Evolutionary conservation across 2,797 vertebrate genomes (phyloP).

Genomic region (Sternarchorhynchus goeldii): DNA sequence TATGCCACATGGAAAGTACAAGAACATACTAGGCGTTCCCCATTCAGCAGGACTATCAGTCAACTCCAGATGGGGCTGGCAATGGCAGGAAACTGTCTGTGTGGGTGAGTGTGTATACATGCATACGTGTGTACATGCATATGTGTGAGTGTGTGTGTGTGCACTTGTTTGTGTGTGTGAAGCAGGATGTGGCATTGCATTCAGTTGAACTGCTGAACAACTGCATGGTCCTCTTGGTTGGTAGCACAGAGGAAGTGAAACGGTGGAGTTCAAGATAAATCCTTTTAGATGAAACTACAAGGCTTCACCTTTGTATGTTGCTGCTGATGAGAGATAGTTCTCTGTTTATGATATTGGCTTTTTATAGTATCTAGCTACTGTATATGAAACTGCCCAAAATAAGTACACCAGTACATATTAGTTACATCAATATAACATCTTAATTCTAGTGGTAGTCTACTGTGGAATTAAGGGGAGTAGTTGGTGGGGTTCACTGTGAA

Average conservation of each 20-base stretch:
- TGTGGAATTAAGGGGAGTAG: no score
- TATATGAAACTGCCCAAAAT: no score
- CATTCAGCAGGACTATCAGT: conserved; percentile 30
- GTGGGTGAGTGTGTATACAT: conserved; percentile 30
- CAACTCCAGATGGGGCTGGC: conserved; percentile 44
- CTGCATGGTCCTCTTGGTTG: neutral
- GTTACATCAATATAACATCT: no score
- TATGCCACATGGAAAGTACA: neutral
- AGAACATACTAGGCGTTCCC: conserved; percentile 30
- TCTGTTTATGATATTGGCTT: no score
- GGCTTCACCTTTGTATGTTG: no score
- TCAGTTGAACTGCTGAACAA: conserved; percentile 28
- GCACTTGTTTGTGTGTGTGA: conserved; percentile 15
- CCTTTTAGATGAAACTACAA: no score
- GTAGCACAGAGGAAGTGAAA: conserved; percentile 33
- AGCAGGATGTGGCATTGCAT: conserved; percentile 48
- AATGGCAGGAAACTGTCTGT: conserved; percentile 31
- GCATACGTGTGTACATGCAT: conserved; percentile 11
- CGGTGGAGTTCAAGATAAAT: neutral
- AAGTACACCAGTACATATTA: no score
- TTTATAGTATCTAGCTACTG: no score
- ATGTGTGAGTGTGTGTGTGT: conserved; percentile 9
- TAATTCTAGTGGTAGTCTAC: no score
- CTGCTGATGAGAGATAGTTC: no score
- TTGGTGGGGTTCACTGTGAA: no score